Conservation (phyloP, 2,797 vertebrate species). For the Pempheris klunzingeri region DNA sequence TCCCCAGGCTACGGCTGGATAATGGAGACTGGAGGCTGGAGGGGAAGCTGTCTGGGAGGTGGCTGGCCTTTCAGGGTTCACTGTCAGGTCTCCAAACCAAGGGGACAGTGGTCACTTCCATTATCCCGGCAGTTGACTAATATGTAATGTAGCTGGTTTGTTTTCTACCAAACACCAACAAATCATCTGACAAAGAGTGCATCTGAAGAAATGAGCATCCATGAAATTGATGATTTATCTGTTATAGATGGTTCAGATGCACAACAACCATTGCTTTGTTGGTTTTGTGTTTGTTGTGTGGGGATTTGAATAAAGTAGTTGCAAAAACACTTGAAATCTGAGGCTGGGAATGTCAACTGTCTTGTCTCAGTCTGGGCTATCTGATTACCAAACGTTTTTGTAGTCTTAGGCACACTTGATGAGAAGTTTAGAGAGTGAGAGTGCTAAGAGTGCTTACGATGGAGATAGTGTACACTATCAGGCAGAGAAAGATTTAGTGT, state of each 20-base stretch:
- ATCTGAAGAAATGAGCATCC: conserved; percentile 17
- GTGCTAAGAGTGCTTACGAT: conserved; percentile 32
- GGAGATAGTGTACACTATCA: conserved; percentile 21
- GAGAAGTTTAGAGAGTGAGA: conserved; percentile 44
- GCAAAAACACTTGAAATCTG: conserved; percentile 60
- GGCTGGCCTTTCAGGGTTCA: conserved; percentile 82
- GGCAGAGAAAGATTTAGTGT: conserved; percentile 17
- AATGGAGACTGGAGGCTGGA: conserved; percentile 75
- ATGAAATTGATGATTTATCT: conserved; percentile 42
- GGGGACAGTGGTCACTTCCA: conserved; percentile 67
- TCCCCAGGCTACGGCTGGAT: conserved; percentile 79
- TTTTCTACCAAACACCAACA: conserved; percentile 43
- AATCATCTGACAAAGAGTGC: conserved; percentile 15
- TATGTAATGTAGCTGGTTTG: conserved; percentile 23
- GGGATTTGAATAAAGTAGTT: conserved; percentile 26
- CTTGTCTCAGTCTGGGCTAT: conserved; percentile 48
- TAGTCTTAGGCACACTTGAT: conserved; percentile 52
- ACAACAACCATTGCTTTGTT: conserved; percentile 46
- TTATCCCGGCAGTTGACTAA: conserved; percentile 35
- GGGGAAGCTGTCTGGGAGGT: conserved; percentile 80
- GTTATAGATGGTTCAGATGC: conserved; percentile 20
- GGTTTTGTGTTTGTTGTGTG: conserved; percentile 48
- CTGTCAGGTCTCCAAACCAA: conserved; percentile 75
- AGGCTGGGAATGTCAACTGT: conserved; percentile 60
- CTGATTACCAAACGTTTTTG: conserved; percentile 69